phyloP scores from a whole-genome alignment of 2,113 vertebrate genomes.

The Strigops habroptila region DNA sequence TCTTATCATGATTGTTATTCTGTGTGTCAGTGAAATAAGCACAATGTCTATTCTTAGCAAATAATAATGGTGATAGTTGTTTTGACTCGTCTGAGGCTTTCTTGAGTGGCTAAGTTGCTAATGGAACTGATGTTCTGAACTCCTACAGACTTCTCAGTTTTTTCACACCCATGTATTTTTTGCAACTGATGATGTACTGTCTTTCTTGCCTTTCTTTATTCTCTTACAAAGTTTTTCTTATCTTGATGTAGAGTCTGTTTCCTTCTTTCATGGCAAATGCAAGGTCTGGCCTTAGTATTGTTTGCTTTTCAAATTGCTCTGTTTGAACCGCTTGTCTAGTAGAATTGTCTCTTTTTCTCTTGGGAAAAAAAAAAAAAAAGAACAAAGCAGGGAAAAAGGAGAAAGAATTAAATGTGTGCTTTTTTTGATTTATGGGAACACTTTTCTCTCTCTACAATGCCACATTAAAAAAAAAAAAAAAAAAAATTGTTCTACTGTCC shows the following conservation, averaged over 20 bases:
- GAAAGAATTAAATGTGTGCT: not conserved
- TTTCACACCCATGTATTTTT: conserved; percentile 16
- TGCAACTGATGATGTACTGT: not conserved
- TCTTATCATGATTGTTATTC: not conserved
- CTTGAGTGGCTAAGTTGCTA: conserved; percentile 21
- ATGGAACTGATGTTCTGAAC: conserved; percentile 46
- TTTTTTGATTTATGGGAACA: not conserved
- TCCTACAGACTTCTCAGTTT: not conserved
- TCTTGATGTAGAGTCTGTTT: not conserved
- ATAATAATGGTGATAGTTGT: conserved; percentile 33
- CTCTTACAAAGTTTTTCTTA: not conserved
- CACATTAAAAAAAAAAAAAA: not conserved
- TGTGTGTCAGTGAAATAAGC: conserved; percentile 20
- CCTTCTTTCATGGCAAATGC: not conserved
- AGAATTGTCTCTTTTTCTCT: not conserved
- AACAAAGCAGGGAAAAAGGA: not conserved
- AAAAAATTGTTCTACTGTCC: not conserved
- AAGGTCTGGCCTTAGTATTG: not conserved
- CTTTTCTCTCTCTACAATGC: not conserved
- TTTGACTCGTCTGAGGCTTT: conserved; percentile 47
- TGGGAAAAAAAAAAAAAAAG: not conserved
- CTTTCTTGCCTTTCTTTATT: not conserved
- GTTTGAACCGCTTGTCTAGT: not conserved
- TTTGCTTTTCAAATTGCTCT: not conserved
- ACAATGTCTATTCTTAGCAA: conserved; percentile 46